Base-by-base conservation (phyloP, 2,888 invertebrate species). In the Morpho helenor region DNA sequence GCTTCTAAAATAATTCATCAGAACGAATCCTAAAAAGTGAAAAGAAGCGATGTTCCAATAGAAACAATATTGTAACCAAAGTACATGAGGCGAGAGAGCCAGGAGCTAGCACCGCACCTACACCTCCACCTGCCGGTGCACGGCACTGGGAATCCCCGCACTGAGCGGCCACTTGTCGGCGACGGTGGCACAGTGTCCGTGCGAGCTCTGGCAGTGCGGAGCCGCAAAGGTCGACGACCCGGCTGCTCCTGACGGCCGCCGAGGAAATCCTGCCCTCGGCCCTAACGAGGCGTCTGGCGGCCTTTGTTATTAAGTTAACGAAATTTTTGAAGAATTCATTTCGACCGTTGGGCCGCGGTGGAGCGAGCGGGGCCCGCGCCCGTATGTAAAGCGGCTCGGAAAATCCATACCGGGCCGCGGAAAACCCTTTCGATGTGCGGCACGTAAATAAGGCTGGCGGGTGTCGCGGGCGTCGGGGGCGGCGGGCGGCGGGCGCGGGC, bases 371-470 rank as follows among this genome's bases (percentile, higher is more conserved):
- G 42, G 47, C 47, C 49, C 23, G 43, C n/a, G 22, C 23, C 59
- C 80, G 84, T 85, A 85, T 86, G 85, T 86, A 86, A 87, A 87
- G 75, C 79, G 76, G 66, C 71, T 73, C 80, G 81, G 88, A 87
- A 89, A 88, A 88, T 88, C 90, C 84, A 89, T 89, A 90, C 86
- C 85, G 84, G 83, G 77, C 82, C 87, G 88, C 87, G 88, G 88
- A 90, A 89, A 90, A 88, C 90, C 90, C 89, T 90, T 89, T 90
- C 87, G 88, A 89, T 90, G 88, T 89, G 87, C 87, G 88, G 79
- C 83, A 88, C 88, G 87, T 89, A 87, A 89, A 89, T 88, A 87
- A 84, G 82, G 76, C 79, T 63, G 70, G 80, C 64, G 70, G 78
- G 65, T 67, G 69, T 71, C 65, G 70, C 73, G 66, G 69, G 71